Percentiles rank a stretch among this genome's conserved stretches.
These are phyloP conservation scores for Thaleichthys pacificus DNA, from an alignment of 2,797 vertebrate species.

Conservation along the genomic window DNA sequence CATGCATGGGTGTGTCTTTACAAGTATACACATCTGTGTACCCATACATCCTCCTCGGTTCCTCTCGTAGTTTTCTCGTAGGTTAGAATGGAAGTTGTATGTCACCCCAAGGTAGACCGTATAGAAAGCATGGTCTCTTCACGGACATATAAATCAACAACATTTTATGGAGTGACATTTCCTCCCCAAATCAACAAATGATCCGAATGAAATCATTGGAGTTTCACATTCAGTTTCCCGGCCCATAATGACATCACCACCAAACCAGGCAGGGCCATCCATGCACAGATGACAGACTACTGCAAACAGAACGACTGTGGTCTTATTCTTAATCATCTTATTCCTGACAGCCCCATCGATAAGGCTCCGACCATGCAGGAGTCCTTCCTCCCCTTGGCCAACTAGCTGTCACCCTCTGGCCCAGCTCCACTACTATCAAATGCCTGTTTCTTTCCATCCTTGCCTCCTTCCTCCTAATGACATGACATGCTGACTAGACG, in stretches of 20 bases:
- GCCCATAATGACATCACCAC: too few species aligned
- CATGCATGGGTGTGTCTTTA: conserved; percentile 6
- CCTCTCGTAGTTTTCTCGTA: not conserved
- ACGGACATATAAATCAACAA: not conserved
- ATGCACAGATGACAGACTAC: too few species aligned
- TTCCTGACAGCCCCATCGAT: conserved; percentile 1
- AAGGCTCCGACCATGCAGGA: not conserved
- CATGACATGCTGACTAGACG: not conserved
- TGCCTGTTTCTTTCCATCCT: not conserved
- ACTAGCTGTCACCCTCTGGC: conserved; percentile 1
- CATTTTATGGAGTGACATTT: not conserved
- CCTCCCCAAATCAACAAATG: not conserved
- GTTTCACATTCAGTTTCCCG: too few species aligned
- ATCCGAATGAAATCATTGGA: too few species aligned
- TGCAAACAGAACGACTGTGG: too few species aligned
- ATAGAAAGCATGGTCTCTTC: not conserved
- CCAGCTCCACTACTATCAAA: not conserved
- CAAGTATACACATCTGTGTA: not conserved
- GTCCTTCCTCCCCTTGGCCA: not conserved
- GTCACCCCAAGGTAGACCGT: not conserved
- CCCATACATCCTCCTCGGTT: not conserved
- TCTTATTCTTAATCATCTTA: not conserved
- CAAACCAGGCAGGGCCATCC: too few species aligned
- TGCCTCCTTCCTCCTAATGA: not conserved
- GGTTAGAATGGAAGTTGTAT: not conserved